These are phyloP conservation scores for Drosophila niveifrons DNA, from an alignment of 2,888 invertebrate species.

Conservation along the genomic window DNA sequence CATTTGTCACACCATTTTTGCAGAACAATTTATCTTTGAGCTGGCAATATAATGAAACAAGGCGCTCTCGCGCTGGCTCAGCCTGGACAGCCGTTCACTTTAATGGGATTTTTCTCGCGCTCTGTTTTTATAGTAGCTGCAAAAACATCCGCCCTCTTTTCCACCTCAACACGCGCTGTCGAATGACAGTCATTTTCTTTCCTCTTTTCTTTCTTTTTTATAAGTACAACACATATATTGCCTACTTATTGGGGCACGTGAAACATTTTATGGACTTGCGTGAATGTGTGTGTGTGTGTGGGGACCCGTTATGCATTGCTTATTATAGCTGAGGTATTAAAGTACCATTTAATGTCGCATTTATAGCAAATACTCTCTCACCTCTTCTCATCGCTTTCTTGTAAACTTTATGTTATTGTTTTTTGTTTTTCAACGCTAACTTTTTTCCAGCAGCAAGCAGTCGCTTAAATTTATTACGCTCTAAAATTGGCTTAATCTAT, in stretches of 20 bases:
- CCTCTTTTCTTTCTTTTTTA: slow-evolving; percentile 4
- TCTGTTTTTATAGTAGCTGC: slow-evolving; percentile 29
- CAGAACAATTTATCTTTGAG: slow-evolving; percentile 55
- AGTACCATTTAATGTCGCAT: slow-evolving; percentile 1
- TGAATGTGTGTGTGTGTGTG: background rate
- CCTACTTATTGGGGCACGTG: slow-evolving; percentile 73
- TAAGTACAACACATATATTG: slow-evolving; percentile 59
- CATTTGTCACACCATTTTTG: slow-evolving; percentile 76
- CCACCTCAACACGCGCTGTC: slow-evolving; percentile 6
- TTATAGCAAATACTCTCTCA: slow-evolving; percentile 7
- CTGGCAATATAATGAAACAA: slow-evolving; percentile 58
- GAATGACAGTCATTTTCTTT: slow-evolving; percentile 30
- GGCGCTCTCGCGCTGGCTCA: slow-evolving; percentile 22
- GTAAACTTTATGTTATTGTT: slow-evolving; percentile 14
- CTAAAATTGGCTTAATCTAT: background rate
- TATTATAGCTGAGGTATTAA: slow-evolving; percentile 12
- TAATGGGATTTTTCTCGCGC: slow-evolving; percentile 61
- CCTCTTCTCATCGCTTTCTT: background rate
- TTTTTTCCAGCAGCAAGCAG: background rate
- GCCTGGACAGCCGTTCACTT: slow-evolving; percentile 49
- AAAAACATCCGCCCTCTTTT: background rate
- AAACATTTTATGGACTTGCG: slow-evolving; percentile 59
- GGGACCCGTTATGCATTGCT: background rate
- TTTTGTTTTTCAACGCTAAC: background rate
- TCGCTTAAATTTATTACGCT: background rate